Evolutionary conservation across 2,113 vertebrate species (phyloP).

Genomic region (Apaloderma vittatum): DNA sequence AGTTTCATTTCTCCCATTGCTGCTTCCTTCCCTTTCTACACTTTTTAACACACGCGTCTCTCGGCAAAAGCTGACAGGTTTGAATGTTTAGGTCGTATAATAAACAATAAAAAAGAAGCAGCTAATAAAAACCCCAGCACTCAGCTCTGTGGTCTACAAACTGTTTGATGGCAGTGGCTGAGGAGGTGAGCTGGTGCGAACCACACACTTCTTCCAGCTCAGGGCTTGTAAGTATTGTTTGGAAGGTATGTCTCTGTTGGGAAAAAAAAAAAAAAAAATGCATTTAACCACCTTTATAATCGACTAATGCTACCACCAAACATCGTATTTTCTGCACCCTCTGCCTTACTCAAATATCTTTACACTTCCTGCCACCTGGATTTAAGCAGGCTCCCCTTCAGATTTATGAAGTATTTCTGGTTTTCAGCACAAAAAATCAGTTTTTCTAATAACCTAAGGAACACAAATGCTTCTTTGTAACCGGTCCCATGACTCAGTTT

Average conservation of each 20-base stretch:
- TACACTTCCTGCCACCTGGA: neutral
- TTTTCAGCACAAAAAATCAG: neutral
- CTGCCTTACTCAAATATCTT: neutral
- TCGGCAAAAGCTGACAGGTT: neutral
- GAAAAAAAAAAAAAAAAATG: too few relatives aligned
- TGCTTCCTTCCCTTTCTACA: neutral
- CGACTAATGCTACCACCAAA: neutral
- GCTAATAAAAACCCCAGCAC: neutral
- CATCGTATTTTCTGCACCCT: neutral
- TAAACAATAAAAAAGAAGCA: neutral
- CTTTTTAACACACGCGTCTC: accelerated
- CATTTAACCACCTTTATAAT: neutral
- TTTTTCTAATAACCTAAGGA: neutral
- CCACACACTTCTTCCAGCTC: neutral
- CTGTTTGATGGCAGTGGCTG: neutral
- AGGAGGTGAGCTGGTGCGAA: accelerated
- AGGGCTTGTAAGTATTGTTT: neutral
- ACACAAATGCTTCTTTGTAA: slow-evolving; percentile 6
- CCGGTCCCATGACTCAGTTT: neutral
- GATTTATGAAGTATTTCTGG: neutral
- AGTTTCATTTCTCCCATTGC: accelerated
- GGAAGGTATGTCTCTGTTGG: neutral
- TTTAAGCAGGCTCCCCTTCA: neutral
- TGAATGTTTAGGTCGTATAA: neutral
- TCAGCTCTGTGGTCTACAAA: accelerated